Conservation (phyloP, 2,113 vertebrate species). For the Amphiprion ocellaris region DNA sequence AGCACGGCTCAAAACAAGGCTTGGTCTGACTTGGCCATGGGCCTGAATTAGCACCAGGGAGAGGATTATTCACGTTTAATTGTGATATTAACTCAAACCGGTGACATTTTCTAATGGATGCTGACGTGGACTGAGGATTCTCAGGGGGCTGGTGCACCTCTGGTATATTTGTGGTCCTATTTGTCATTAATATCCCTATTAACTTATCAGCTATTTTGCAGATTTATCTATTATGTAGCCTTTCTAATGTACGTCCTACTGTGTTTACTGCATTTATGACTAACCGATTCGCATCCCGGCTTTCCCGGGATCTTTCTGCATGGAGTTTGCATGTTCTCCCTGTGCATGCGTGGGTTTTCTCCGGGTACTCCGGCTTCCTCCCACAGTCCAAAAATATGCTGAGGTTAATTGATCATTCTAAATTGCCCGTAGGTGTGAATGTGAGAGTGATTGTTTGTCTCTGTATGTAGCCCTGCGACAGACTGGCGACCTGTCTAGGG, state of each 20-base stretch:
- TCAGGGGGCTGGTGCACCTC: neutral
- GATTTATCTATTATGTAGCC: neutral
- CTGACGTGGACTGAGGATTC: neutral
- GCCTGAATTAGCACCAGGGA: slow-evolving; percentile 12
- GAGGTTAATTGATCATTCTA: too few species aligned
- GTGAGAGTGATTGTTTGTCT: too few species aligned
- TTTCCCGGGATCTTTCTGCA: too few species aligned
- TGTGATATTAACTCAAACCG: neutral
- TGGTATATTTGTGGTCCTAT: slow-evolving; percentile 1
- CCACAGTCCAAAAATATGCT: too few species aligned
- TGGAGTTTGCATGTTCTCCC: too few species aligned
- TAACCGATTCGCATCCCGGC: too few species aligned
- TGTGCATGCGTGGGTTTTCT: too few species aligned
- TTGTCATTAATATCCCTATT: neutral
- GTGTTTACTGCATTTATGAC: neutral
- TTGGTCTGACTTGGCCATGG: slow-evolving; percentile 19
- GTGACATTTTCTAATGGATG: neutral
- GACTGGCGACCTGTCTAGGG: too few species aligned
- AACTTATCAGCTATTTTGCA: neutral
- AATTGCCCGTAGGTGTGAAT: too few species aligned
- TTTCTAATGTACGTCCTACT: neutral
- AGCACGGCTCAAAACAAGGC: slow-evolving; percentile 48
- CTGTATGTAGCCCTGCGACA: too few species aligned
- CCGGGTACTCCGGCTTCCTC: too few species aligned
- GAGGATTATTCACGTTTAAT: neutral